Conservation (phyloP, 2,113 vertebrate species). For the Lycaon pictus region DNA sequence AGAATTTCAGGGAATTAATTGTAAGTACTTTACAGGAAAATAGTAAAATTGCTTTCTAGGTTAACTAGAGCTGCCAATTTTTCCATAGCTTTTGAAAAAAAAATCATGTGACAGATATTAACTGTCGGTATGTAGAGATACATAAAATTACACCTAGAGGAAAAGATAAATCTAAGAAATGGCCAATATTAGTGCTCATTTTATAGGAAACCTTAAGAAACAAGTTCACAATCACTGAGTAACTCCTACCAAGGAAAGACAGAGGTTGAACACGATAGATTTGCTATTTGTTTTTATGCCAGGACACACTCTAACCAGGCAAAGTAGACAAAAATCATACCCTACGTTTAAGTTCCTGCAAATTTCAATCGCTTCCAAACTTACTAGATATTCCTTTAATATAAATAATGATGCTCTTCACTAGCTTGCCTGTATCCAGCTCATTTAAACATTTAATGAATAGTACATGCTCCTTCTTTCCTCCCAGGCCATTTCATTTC, state of each 20-base stretch:
- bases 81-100: neutral
- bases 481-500: constrained; percentile 57
- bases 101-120: neutral
- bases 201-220: neutral
- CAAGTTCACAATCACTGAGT: neutral
- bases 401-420: neutral
- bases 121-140: neutral
- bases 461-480: constrained; percentile 10
- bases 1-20: neutral
- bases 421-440: neutral
- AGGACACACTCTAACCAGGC: neutral
- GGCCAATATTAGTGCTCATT: neutral
- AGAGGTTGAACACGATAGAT: neutral
- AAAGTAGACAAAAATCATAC: neutral
- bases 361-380: neutral
- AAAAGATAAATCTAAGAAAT: neutral
- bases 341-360: neutral
- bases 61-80: neutral
- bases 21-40: neutral
- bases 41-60: neutral
- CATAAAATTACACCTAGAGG: neutral
- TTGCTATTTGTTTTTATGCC: neutral
- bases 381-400: neutral
- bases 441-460: constrained; percentile 66
- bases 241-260: neutral